phyloP scores from a whole-genome alignment of 2,797 vertebrate genomes.

The Fistularia tabacaria region DNA sequence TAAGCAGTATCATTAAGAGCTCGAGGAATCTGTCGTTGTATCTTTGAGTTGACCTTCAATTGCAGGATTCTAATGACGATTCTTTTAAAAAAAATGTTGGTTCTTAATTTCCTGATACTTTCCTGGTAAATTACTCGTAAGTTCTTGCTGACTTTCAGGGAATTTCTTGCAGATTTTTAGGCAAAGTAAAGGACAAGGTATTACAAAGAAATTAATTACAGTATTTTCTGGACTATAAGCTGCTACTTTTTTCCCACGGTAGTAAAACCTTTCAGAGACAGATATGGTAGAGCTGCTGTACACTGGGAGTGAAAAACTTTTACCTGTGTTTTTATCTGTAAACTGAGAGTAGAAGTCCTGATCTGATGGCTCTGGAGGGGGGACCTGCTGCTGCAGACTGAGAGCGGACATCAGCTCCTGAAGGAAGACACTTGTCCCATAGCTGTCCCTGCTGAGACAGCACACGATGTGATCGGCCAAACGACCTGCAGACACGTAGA shows the following conservation, averaged over 20 bases:
- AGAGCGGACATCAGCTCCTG: slow-evolving; percentile 93
- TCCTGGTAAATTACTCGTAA: no score
- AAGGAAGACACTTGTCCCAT: slow-evolving; percentile 88
- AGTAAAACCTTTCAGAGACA: no score
- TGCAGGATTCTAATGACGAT: no score
- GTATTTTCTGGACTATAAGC: background rate
- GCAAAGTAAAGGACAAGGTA: background rate
- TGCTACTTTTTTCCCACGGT: no score
- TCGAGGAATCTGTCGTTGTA: no score
- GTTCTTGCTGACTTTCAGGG: no score
- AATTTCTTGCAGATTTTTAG: no score
- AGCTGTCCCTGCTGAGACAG: slow-evolving; percentile 92
- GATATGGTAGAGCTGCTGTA: background rate
- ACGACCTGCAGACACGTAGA: slow-evolving; percentile 69
- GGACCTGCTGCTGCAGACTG: slow-evolving; percentile 84
- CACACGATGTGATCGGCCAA: slow-evolving; percentile 85
- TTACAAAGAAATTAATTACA: background rate
- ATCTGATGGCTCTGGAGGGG: slow-evolving; percentile 89
- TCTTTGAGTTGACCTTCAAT: no score
- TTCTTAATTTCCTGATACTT: no score
- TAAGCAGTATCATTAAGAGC: no score
- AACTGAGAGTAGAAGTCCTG: slow-evolving; percentile 98
- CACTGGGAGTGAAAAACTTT: background rate
- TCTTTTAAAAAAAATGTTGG: no score
- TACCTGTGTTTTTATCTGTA: slow-evolving; percentile 86